Evolutionary conservation across 1,140 invertebrate species (phyloP).

Genomic region (Notospermus geniculatus): DNA sequence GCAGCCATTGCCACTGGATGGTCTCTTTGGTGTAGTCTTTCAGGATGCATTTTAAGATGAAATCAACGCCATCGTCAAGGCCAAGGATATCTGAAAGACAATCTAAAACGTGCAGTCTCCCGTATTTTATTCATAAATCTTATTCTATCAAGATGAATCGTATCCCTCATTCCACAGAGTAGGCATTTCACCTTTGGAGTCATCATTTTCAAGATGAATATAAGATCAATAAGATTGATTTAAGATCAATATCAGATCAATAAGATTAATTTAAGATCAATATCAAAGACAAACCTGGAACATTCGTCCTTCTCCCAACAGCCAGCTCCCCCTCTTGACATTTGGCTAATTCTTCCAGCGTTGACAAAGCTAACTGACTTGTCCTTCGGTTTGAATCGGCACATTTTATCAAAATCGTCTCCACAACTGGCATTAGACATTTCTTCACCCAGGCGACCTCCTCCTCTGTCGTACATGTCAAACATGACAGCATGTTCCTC

Average conservation of each 20-base stretch:
- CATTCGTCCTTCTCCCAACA: conserved; percentile 52
- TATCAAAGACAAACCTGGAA: conserved; percentile 43
- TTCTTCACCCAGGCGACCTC: conserved; percentile 48
- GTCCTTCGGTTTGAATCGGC: conserved; percentile 58
- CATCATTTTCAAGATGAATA: too few species aligned
- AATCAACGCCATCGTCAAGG: conserved; percentile 39
- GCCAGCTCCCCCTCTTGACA: conserved; percentile 57
- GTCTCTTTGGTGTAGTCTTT: conserved; percentile 44
- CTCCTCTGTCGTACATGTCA: conserved; percentile 42
- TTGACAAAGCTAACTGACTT: conserved; percentile 57
- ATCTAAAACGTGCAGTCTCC: too few species aligned
- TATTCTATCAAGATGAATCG: too few species aligned
- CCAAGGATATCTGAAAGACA: conserved; percentile 37
- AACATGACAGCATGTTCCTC: conserved; percentile 52
- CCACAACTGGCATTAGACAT: conserved; percentile 54
- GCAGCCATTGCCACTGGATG: conserved; percentile 58
- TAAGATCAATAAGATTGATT: too few species aligned
- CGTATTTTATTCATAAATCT: too few species aligned
- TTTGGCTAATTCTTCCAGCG: conserved; percentile 56
- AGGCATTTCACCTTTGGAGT: too few species aligned
- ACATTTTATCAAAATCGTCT: conserved; percentile 57
- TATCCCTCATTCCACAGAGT: too few species aligned
- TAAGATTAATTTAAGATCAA: too few species aligned
- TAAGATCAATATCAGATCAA: too few species aligned
- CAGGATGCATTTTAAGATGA: conserved; percentile 50